Evolutionary conservation across 2,888 invertebrate genomes (phyloP).

Genomic region (Psylliodes chrysocephalus): DNA sequence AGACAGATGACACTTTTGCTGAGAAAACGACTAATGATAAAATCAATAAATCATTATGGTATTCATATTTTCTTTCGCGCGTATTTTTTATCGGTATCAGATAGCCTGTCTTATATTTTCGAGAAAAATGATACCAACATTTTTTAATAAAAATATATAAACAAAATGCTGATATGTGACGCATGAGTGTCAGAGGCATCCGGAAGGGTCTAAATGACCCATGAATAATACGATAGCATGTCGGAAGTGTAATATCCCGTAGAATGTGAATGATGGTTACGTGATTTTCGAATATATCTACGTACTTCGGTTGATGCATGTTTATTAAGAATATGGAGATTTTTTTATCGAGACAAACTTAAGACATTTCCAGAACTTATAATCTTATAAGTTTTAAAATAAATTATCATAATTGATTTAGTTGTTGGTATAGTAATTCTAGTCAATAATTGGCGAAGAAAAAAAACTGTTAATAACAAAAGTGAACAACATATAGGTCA

Average conservation of each 20-base stretch:
- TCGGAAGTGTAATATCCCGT: conserved; percentile 8
- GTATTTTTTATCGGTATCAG: background rate
- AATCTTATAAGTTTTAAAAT: too few relatives aligned
- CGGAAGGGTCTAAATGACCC: conserved; percentile 24
- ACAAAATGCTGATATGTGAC: conserved; percentile 18
- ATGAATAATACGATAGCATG: conserved; percentile 28
- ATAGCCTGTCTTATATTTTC: conserved; percentile 18
- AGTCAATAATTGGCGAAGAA: too few relatives aligned
- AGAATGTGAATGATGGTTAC: conserved; percentile 5
- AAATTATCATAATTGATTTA: too few relatives aligned
- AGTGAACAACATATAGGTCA: too few relatives aligned
- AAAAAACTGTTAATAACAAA: too few relatives aligned
- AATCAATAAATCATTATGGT: conserved; percentile 46
- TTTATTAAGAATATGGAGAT: too few relatives aligned
- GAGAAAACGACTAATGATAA: conserved; percentile 51
- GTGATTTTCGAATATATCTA: background rate
- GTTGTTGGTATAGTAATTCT: too few relatives aligned
- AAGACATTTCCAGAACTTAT: too few relatives aligned
- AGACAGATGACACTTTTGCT: conserved; percentile 49
- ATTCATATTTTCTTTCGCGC: background rate
- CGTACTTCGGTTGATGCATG: background rate
- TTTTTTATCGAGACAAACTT: too few relatives aligned
- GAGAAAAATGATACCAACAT: conserved; percentile 15
- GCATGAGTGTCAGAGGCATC: background rate
- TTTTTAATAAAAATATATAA: conserved; percentile 13